Percentiles rank a stretch among this genome's conserved stretches.
These are phyloP conservation scores for Catajapyx aquilonaris DNA, from an alignment of 1,140 invertebrate genomes.

Conservation along the genomic window DNA sequence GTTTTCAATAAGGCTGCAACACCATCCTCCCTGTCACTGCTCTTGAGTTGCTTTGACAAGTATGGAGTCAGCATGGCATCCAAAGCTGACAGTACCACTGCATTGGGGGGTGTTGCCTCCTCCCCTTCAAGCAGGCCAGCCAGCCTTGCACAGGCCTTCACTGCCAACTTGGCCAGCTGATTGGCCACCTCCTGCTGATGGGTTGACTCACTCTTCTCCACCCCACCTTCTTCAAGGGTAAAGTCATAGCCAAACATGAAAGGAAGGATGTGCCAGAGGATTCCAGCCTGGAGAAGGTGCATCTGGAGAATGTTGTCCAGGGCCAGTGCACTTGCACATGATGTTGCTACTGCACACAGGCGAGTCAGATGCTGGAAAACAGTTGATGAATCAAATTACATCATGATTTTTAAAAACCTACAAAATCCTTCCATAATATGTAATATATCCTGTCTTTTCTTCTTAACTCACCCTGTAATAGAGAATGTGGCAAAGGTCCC, in stretches of 20 bases:
- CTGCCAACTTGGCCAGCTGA: slow-evolving; percentile 64
- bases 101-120: slow-evolving; percentile 37
- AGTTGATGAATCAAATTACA: too few species aligned
- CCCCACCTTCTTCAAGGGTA: slow-evolving; percentile 89
- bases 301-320: slow-evolving; percentile 69
- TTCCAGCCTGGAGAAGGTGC: slow-evolving; percentile 73
- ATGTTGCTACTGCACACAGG: slow-evolving; percentile 57
- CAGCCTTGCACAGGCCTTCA: slow-evolving; percentile 61
- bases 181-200: slow-evolving; percentile 84
- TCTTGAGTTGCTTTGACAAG: slow-evolving; percentile 38
- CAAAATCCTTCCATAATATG: too few species aligned
- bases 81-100: slow-evolving; percentile 42
- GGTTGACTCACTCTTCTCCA: slow-evolving; percentile 57
- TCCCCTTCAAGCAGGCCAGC: slow-evolving; percentile 47
- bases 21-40: background rate
- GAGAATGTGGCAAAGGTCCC: slow-evolving; percentile 71
- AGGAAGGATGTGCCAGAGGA: slow-evolving; percentile 75
- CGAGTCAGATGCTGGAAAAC: slow-evolving; percentile 55
- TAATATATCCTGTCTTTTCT: too few species aligned
- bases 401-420: too few species aligned
- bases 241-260: slow-evolving; percentile 93
- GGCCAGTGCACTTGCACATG: slow-evolving; percentile 63
- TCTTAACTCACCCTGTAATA: slow-evolving; percentile 58
- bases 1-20: slow-evolving; percentile 35
- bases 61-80: slow-evolving; percentile 76